Conservation (phyloP, 1,140 invertebrate species). For the Cydia strobilella region DNA sequence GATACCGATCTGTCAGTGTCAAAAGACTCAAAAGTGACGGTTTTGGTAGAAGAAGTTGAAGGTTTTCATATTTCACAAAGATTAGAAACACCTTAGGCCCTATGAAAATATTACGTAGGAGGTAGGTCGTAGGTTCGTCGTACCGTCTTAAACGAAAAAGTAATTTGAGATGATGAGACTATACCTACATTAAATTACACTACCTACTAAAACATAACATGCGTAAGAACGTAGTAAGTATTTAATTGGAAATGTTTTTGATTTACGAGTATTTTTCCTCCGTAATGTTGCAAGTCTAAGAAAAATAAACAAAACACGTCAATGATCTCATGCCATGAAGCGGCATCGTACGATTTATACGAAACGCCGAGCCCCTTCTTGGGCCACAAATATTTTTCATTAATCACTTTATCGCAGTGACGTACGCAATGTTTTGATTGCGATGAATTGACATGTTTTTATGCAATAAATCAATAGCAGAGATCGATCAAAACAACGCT, state of each 20-base stretch:
- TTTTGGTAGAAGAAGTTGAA: no score
- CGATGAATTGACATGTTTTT: constrained; percentile 27
- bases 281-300: neutral
- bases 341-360: neutral
- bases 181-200: no score
- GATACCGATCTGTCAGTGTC: no score
- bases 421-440: constrained; percentile 22
- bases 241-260: neutral
- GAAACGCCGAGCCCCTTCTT: neutral
- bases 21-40: no score
- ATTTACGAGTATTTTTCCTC: neutral
- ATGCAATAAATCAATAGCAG: constrained; percentile 24
- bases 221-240: neutral
- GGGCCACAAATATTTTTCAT: constrained; percentile 28
- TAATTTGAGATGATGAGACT: no score
- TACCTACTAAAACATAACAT: neutral
- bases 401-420: constrained; percentile 13
- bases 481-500: constrained; percentile 7
- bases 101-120: no score
- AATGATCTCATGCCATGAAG: neutral
- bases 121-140: no score
- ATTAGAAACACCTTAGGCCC: no score
- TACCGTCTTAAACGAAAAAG: no score
- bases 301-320: neutral
- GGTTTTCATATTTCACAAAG: no score